These are phyloP conservation scores for Phaenicophaeus curvirostris DNA, from an alignment of 2,797 vertebrate species.

Conservation along the genomic window DNA sequence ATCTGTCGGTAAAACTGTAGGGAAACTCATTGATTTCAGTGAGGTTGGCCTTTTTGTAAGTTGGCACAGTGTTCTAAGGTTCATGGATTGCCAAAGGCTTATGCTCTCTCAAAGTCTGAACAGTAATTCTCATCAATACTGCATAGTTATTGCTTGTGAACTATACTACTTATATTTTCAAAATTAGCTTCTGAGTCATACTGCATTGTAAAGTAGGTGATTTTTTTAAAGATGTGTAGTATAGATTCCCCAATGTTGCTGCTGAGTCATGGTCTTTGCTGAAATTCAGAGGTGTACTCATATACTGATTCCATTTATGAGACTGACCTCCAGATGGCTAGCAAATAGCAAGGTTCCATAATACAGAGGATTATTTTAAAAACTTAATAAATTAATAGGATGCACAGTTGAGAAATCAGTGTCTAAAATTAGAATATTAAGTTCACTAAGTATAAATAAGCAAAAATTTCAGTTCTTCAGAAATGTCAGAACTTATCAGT, in stretches of 20 bases:
- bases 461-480: not conserved
- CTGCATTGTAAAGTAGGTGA: not conserved
- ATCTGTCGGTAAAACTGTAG: not conserved
- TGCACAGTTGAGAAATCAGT: not conserved
- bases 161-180: not conserved
- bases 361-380: not conserved
- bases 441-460: not conserved
- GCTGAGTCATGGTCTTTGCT: not conserved
- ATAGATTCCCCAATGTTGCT: not conserved
- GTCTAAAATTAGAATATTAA: not conserved
- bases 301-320: not conserved
- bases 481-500: not conserved
- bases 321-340: not conserved
- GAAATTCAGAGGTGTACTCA: not conserved
- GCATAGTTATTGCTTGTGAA: not conserved
- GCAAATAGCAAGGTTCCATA: not conserved
- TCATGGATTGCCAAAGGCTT: not conserved
- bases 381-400: not conserved
- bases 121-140: not conserved
- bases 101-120: not conserved
- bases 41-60: fast-evolving
- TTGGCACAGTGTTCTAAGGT: not conserved
- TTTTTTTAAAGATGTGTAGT: not conserved
- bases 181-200: not conserved
- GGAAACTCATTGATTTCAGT: not conserved